A percentile compares a stretch with the other conserved stretches of the same genome.
Evolutionary conservation across 2,113 vertebrate genomes (phyloP).

Genomic region (Nyctibius bracteatus): DNA sequence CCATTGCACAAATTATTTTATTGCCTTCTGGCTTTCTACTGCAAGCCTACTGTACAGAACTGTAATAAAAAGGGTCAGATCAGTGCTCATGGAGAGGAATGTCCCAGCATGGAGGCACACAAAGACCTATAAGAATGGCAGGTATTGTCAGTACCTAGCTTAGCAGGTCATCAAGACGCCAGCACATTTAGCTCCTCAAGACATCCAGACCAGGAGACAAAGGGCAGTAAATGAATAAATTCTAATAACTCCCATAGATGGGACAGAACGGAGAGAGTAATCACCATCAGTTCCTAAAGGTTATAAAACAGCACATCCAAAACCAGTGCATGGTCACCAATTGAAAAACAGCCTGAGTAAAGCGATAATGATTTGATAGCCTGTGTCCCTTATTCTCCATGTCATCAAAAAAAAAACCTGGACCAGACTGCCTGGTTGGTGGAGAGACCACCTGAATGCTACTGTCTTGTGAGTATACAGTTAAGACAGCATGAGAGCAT

Average conservation of each 20-base stretch:
- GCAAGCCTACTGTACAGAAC: neutral
- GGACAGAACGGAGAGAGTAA: neutral
- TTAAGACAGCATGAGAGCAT: neutral
- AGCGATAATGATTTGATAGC: neutral
- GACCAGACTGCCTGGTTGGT: neutral
- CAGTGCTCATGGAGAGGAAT: neutral
- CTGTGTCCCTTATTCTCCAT: neutral
- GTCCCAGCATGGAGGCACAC: neutral
- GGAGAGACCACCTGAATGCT: neutral
- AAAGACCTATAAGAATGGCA: neutral
- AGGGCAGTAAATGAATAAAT: neutral
- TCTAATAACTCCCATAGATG: neutral
- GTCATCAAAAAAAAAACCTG: neutral
- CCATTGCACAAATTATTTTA: neutral
- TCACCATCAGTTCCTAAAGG: neutral
- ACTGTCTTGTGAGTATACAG: neutral
- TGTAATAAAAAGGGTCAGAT: neutral
- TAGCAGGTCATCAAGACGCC: neutral
- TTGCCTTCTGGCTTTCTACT: neutral
- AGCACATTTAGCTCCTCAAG: neutral
- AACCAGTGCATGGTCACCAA: neutral
- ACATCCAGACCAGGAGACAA: neutral
- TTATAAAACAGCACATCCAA: neutral
- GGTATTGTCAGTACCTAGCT: neutral
- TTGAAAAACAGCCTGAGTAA: neutral